These are phyloP conservation scores for Drosophila kohkoa DNA, from an alignment of 1,140 invertebrate species.

Conservation along the genomic window DNA sequence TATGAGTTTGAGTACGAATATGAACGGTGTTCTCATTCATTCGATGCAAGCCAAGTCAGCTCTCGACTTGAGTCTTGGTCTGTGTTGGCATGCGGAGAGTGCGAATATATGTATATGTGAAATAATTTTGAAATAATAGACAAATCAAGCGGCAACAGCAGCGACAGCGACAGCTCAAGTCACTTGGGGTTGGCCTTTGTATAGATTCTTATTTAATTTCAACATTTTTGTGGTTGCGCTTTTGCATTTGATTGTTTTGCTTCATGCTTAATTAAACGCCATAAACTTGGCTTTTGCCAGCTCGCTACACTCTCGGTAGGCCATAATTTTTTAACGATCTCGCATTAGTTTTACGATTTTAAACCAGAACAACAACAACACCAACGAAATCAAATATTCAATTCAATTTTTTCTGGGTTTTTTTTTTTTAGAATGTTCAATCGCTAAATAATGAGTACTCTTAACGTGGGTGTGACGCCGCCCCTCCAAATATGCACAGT, in stretches of 20 bases:
- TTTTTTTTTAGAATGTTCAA: slow-evolving; percentile 38
- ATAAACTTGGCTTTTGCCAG: slow-evolving; percentile 31
- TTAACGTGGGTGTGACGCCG: slow-evolving; percentile 38
- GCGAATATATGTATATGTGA: slow-evolving; percentile 35
- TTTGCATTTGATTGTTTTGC: slow-evolving; percentile 60
- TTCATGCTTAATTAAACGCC: slow-evolving; percentile 74
- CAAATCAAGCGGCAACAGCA: slow-evolving; percentile 23
- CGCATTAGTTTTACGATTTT: slow-evolving; percentile 38
- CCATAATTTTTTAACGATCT: slow-evolving; percentile 52
- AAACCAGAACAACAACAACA: slow-evolving; percentile 1
- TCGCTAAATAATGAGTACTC: slow-evolving; percentile 30
- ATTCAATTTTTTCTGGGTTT: slow-evolving; percentile 7
- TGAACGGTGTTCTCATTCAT: slow-evolving; percentile 52
- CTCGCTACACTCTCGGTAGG: slow-evolving; percentile 33
- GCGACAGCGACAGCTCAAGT: slow-evolving; percentile 6
- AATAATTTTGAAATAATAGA: slow-evolving; percentile 62
- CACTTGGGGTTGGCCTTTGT: slow-evolving; percentile 40
- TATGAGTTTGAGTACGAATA: not conserved
- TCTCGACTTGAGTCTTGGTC: not conserved
- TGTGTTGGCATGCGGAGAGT: slow-evolving; percentile 18
- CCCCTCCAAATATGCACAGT: slow-evolving; percentile 17
- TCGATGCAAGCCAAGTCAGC: slow-evolving; percentile 17
- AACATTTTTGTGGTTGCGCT: slow-evolving; percentile 61
- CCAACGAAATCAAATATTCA: slow-evolving; percentile 22
- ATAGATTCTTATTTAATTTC: slow-evolving; percentile 62